Percentiles rank a stretch among this genome's conserved stretches.
These are phyloP conservation scores for Okapia johnstoni DNA, from an alignment of 2,113 vertebrate genomes.

Conservation along the genomic window DNA sequence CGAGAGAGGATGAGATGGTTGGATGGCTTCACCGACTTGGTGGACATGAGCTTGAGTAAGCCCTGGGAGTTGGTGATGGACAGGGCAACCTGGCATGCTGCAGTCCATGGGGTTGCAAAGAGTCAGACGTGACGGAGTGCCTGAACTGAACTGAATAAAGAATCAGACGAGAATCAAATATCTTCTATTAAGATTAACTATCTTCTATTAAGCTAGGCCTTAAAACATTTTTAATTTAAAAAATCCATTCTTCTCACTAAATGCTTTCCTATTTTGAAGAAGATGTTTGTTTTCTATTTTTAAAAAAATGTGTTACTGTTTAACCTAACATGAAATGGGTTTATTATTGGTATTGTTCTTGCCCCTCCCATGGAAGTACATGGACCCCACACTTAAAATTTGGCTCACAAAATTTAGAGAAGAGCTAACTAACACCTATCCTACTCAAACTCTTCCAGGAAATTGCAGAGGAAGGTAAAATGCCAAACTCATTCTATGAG, in stretches of 20 bases:
- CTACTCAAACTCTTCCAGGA: background rate
- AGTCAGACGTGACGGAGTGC: rapidly evolving
- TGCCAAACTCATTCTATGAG: background rate
- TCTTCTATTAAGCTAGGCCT: background rate
- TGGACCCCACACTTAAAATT: background rate
- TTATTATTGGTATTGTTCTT: background rate
- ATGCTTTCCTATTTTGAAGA: background rate
- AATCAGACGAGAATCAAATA: background rate
- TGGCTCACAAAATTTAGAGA: background rate
- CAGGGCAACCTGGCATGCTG: background rate
- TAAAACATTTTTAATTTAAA: background rate
- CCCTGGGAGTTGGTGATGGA: background rate
- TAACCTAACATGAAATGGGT: background rate
- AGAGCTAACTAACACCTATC: background rate
- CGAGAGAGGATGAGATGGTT: background rate
- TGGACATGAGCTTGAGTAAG: background rate
- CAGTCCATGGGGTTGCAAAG: background rate
- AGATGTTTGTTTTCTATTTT: background rate
- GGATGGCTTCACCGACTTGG: background rate
- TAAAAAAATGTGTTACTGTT: background rate
- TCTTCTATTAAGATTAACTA: background rate
- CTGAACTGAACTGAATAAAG: background rate
- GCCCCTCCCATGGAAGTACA: background rate
- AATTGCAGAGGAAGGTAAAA: background rate
- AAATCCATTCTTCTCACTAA: background rate